Percentiles rank a stretch among this genome's conserved stretches.
Conservation (phyloP, 2,797 vertebrate genomes). For the Onychomys torridus region DNA sequence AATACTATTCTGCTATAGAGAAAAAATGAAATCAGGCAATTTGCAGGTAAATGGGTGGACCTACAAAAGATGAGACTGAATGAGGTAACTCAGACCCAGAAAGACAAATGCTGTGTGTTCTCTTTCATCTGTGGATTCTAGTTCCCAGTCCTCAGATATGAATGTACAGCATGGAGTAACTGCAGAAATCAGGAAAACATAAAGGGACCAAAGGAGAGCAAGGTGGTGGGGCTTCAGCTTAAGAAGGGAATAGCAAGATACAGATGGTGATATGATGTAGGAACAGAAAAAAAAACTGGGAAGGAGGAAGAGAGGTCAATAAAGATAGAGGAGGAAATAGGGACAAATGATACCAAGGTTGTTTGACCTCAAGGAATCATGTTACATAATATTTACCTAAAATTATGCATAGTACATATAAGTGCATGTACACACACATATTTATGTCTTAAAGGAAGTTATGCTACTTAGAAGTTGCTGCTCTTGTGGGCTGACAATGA, state of each 20-base stretch:
- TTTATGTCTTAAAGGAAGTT: neutral
- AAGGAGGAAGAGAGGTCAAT: neutral
- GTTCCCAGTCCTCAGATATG: neutral
- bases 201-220: neutral
- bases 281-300: neutral
- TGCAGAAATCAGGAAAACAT: neutral
- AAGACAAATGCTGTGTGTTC: neutral
- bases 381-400: neutral
- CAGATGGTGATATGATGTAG: neutral
- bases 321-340: neutral
- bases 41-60: neutral
- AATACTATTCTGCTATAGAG: neutral
- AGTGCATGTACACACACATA: neutral
- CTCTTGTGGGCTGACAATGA: neutral
- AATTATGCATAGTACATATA: neutral
- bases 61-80: neutral
- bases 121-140: neutral
- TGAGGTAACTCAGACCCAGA: neutral
- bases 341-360: neutral
- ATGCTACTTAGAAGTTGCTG: too few species aligned
- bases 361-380: neutral
- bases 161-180: neutral
- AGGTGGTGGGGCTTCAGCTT: neutral
- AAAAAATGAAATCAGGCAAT: neutral
- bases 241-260: neutral